These are phyloP conservation scores for Aplodontia rufa DNA, from an alignment of 2,113 vertebrate species.

Conservation along the genomic window DNA sequence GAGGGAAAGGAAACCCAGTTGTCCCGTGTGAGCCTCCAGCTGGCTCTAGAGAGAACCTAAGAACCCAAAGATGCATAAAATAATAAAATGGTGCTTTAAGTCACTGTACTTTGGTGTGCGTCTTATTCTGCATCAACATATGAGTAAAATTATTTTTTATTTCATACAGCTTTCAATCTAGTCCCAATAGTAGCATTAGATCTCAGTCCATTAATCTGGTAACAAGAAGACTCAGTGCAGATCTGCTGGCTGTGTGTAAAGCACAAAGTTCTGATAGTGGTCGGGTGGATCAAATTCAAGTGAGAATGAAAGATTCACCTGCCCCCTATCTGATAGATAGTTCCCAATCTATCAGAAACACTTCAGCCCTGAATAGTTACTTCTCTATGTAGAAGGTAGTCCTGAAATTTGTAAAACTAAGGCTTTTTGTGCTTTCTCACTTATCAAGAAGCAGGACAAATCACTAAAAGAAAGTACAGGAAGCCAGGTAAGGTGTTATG, in stretches of 20 bases:
- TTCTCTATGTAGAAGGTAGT: not conserved
- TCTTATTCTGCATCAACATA: not conserved
- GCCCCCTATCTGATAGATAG: not conserved
- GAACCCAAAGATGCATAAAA: slow-evolving; percentile 4
- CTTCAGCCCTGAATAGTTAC: not conserved
- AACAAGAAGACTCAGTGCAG: not conserved
- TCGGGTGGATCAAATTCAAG: not conserved
- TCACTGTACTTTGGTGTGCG: not conserved
- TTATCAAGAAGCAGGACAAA: not conserved
- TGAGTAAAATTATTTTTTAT: not conserved
- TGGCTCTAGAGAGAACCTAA: slow-evolving; percentile 11
- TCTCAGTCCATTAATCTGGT: not conserved
- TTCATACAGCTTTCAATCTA: not conserved
- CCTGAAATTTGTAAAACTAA: slow-evolving; percentile 27
- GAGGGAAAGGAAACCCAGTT: not conserved
- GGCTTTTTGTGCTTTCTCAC: not conserved
- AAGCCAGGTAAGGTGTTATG: not conserved
- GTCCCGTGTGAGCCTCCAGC: not conserved
- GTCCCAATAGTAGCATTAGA: not conserved
- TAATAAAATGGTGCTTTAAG: not conserved
- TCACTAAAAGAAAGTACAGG: not conserved
- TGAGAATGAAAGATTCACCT: slow-evolving; percentile 7
- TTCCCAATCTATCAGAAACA: not conserved
- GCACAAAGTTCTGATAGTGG: not conserved
- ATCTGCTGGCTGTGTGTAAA: not conserved